These are phyloP conservation scores for Apus apus DNA, from an alignment of 2,113 vertebrate genomes.

Conservation along the genomic window DNA sequence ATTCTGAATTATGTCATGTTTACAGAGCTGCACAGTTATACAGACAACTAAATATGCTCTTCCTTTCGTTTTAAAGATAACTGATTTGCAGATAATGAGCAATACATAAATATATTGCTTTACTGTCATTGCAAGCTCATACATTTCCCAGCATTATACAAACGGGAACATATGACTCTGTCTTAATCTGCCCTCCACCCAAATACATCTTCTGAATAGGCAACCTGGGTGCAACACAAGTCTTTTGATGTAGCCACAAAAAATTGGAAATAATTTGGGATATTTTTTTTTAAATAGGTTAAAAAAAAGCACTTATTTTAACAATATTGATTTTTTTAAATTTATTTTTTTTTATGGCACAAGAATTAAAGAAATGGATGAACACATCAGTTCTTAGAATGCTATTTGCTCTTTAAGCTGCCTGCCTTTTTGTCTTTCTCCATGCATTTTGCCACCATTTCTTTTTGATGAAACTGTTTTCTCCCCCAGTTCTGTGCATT, in stretches of 20 bases:
- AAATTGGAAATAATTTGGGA: neutral
- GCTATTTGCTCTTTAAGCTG: neutral
- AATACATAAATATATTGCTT: neutral
- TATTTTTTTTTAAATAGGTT: neutral
- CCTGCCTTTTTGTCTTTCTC: neutral
- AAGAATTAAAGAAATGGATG: neutral
- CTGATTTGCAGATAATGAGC: neutral
- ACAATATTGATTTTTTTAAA: neutral
- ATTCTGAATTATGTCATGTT: neutral
- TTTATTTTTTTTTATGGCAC: neutral
- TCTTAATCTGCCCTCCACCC: neutral
- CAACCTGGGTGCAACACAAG: neutral
- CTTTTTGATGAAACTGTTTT: constrained; percentile 12
- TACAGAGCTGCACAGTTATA: neutral
- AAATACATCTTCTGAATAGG: neutral
- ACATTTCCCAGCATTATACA: neutral
- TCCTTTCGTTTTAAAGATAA: neutral
- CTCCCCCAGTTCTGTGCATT: constrained; percentile 31
- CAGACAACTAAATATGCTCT: neutral
- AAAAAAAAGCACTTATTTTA: neutral
- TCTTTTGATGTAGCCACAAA: neutral
- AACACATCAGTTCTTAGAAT: neutral
- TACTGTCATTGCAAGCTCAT: neutral
- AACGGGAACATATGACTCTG: neutral
- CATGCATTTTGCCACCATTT: neutral